Evolutionary conservation across 2,888 invertebrate genomes (phyloP).

Genomic region (Pyrocoelia pectoralis): DNA sequence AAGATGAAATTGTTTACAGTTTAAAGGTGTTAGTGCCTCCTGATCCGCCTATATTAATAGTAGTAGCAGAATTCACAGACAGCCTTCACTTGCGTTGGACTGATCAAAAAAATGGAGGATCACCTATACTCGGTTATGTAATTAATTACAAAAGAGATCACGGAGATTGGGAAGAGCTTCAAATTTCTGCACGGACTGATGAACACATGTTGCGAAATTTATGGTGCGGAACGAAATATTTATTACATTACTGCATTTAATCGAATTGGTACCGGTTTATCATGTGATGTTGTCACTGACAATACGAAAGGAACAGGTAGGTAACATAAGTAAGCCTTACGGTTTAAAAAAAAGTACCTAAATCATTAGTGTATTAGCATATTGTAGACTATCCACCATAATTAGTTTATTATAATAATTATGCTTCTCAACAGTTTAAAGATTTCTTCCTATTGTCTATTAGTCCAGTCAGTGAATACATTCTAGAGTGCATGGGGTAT

Average conservation of each 20-base stretch:
- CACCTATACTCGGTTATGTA: conserved; percentile 83
- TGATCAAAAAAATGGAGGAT: conserved; percentile 83
- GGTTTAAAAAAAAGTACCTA: no score
- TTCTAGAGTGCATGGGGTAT: no score
- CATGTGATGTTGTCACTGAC: conserved; percentile 87
- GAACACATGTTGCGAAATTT: conserved; percentile 82
- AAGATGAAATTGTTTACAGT: conserved; percentile 82
- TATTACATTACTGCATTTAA: conserved; percentile 91
- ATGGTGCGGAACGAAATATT: conserved; percentile 89
- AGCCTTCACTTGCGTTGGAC: conserved; percentile 82
- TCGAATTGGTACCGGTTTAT: conserved; percentile 87
- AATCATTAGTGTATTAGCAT: no score
- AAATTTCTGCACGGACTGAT: conserved; percentile 82
- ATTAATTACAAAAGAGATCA: conserved; percentile 90
- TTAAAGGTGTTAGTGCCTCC: conserved; percentile 83
- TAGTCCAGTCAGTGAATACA: no score
- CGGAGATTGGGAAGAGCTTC: conserved; percentile 91
- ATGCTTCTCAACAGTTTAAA: no score
- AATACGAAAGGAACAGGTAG: conserved; percentile 82
- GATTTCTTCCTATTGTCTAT: no score
- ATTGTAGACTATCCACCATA: no score
- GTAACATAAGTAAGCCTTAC: no score
- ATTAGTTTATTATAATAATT: no score
- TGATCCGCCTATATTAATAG: conserved; percentile 81
- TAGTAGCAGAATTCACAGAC: conserved; percentile 84